These are phyloP conservation scores for Actenoides lindsayi DNA, from an alignment of 2,113 vertebrate species.

Conservation along the genomic window DNA sequence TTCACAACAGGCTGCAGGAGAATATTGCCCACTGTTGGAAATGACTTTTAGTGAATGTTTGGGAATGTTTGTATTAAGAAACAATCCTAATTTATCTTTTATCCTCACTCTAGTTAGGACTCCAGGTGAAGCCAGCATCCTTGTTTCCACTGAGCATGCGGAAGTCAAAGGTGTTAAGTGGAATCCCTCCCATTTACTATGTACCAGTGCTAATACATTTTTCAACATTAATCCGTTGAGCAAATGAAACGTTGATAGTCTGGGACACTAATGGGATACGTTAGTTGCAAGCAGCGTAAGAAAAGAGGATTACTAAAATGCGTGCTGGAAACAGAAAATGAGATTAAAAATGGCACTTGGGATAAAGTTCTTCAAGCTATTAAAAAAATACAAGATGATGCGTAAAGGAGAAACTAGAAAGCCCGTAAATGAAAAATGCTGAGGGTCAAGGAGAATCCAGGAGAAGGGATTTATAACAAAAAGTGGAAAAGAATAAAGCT, in stretches of 20 bases:
- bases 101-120: background rate
- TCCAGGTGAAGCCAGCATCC: background rate
- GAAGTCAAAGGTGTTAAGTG: constrained; percentile 2
- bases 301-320: constrained; percentile 68
- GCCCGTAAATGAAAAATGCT: constrained; percentile 23
- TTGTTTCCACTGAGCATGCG: background rate
- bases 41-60: background rate
- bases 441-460: constrained; percentile 22
- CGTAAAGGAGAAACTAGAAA: constrained; percentile 57
- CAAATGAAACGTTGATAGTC: constrained; percentile 63
- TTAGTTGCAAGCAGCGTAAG: constrained; percentile 59
- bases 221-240: constrained; percentile 60
- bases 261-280: constrained; percentile 56
- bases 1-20: background rate
- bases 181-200: constrained; percentile 57
- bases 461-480: constrained; percentile 10
- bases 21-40: background rate
- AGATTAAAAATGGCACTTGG: constrained; percentile 67
- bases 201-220: constrained; percentile 60
- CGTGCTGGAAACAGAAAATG: constrained; percentile 63
- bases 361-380: constrained; percentile 49
- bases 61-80: background rate
- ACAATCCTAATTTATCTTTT: background rate
- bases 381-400: constrained; percentile 51
- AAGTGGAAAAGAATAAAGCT: background rate